Evolutionary conservation across 2,888 invertebrate species (phyloP).

Genomic region (Eupelmus urozonus): DNA sequence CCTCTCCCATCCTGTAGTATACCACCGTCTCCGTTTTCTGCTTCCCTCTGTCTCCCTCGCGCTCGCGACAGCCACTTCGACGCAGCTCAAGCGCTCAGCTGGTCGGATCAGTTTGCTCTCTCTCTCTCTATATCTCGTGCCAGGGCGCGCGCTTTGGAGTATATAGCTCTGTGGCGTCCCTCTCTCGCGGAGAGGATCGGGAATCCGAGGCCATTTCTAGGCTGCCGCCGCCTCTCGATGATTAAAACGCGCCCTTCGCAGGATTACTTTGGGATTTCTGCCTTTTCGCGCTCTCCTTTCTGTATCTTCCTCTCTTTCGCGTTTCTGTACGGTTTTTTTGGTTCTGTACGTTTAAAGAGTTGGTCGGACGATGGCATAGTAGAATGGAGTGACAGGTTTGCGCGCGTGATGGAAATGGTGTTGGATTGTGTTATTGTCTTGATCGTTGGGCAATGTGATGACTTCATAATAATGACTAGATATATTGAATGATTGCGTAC

Average conservation of each 20-base stretch:
- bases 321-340: not conserved
- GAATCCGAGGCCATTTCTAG: slow-evolving; percentile 40
- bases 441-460: not conserved
- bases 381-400: not conserved
- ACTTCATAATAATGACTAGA: too few relatives aligned
- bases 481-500: too few relatives aligned
- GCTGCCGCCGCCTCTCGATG: slow-evolving; percentile 28
- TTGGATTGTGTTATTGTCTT: not conserved
- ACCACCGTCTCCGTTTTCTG: slow-evolving; percentile 32
- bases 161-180: too few relatives aligned
- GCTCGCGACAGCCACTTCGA: slow-evolving; percentile 5
- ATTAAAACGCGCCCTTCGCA: slow-evolving; percentile 47
- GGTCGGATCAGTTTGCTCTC: slow-evolving; percentile 41
- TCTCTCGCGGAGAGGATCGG: slow-evolving; percentile 11
- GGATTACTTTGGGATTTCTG: slow-evolving; percentile 44
- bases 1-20: slow-evolving; percentile 36
- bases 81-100: slow-evolving; percentile 26
- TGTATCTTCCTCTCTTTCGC: not conserved
- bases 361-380: not conserved
- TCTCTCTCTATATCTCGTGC: slow-evolving; percentile 39
- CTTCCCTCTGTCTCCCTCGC: slow-evolving; percentile 16
- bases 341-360: not conserved
- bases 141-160: slow-evolving; percentile 18
- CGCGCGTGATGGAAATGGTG: not conserved
- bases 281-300: not conserved